Evolutionary conservation across 2,113 vertebrate genomes (phyloP).

Genomic region (Egretta garzetta): DNA sequence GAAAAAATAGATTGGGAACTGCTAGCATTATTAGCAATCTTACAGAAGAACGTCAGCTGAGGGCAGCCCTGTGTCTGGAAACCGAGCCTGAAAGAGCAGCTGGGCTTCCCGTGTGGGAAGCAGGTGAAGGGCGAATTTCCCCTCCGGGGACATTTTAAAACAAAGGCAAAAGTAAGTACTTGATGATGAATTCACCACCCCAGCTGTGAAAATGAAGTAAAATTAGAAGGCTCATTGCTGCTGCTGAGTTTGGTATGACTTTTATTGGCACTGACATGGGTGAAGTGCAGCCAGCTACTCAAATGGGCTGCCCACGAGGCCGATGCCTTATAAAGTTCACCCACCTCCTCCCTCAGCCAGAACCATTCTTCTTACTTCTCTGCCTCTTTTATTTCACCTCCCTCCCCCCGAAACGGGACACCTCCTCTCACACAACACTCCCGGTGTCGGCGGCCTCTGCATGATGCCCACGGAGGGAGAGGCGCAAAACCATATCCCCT

Average conservation of each 20-base stretch:
- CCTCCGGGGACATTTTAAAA: neutral
- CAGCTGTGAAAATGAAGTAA: conserved; percentile 4
- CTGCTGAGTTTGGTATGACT: neutral
- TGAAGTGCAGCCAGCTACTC: neutral
- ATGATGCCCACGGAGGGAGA: fast-evolving
- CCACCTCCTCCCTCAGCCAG: neutral
- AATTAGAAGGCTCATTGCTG: neutral
- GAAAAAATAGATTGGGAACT: neutral
- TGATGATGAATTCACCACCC: neutral
- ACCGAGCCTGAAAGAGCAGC: conserved; percentile 2
- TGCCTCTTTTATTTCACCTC: neutral
- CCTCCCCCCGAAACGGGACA: neutral
- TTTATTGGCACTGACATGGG: neutral
- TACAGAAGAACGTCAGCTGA: neutral
- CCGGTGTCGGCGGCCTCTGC: neutral
- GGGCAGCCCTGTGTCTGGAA: neutral
- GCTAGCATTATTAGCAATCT: neutral
- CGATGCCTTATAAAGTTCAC: neutral
- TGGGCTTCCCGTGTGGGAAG: neutral
- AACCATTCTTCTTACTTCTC: neutral
- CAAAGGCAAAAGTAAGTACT: neutral
- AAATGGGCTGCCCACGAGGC: fast-evolving
- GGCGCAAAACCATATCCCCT: neutral
- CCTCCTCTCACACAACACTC: neutral
- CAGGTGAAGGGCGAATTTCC: conserved; percentile 15